phyloP scores from a whole-genome alignment of 2,113 vertebrate species.

The Odocoileus virginianus region DNA sequence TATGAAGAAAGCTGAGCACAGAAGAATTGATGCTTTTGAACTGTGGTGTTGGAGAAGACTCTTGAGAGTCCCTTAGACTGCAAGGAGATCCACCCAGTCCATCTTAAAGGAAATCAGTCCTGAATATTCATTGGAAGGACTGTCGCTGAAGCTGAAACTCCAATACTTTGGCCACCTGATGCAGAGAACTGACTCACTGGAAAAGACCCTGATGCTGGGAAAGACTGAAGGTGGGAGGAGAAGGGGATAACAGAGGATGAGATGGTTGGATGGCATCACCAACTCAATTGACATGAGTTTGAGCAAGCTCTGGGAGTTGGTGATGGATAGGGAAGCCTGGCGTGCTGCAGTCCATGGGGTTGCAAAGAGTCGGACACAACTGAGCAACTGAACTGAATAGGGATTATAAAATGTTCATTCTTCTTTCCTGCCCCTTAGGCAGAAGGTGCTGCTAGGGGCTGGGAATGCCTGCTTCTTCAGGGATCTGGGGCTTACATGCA shows the following conservation, averaged over 20 bases:
- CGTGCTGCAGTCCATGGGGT: neutral
- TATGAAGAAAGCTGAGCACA: neutral
- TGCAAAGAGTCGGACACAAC: rapidly evolving
- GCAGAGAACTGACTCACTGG: neutral
- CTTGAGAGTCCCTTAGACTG: neutral
- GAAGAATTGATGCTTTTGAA: neutral
- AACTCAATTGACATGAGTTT: neutral
- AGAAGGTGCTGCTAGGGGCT: neutral
- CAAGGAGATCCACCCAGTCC: neutral
- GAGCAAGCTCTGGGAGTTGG: neutral
- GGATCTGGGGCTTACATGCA: neutral
- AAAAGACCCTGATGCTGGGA: neutral
- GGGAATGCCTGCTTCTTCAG: neutral
- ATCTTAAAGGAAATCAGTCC: neutral
- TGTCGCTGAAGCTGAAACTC: neutral
- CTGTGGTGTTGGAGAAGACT: neutral
- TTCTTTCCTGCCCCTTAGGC: neutral
- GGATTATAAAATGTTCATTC: constrained; percentile 65
- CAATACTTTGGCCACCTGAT: neutral
- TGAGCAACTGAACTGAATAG: neutral
- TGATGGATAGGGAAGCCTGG: neutral
- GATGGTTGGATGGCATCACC: neutral
- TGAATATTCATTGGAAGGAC: neutral
- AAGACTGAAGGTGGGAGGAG: neutral
- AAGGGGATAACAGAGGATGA: neutral